Conservation (phyloP, 2,888 invertebrate genomes). For the Latrodectus hesperus region DNA sequence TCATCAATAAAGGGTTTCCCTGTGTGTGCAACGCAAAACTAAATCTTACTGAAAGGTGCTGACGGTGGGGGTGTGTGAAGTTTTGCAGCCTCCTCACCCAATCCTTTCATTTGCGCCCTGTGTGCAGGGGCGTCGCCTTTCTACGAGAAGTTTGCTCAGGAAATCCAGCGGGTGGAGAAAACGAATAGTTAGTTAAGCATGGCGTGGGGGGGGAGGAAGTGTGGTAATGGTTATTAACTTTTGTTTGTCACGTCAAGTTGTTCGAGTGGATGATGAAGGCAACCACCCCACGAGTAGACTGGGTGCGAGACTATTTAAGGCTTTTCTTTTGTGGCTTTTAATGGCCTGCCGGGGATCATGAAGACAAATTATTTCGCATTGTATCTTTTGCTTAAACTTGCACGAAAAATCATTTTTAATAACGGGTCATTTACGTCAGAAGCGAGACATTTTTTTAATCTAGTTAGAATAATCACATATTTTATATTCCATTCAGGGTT, state of each 20-base stretch:
- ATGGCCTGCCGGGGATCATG: no score
- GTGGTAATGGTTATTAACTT: neutral
- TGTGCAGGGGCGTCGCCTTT: conserved; percentile 2
- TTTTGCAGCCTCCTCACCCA: neutral
- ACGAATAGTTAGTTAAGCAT: neutral
- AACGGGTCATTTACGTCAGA: no score
- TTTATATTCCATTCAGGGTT: no score
- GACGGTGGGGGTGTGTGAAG: neutral
- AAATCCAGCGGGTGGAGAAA: neutral
- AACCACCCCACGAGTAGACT: no score
- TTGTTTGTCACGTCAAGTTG: neutral
- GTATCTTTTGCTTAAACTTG: no score
- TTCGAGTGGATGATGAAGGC: neutral
- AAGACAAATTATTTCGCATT: no score
- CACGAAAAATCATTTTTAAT: no score
- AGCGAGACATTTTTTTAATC: no score
- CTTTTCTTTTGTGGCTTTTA: no score
- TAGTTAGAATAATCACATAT: no score
- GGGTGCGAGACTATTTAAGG: no score
- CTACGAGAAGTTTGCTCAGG: neutral
- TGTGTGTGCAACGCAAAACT: neutral
- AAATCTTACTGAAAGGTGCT: neutral
- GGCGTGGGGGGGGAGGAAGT: neutral
- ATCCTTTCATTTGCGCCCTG: neutral
- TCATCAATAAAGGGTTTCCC: neutral